These are phyloP conservation scores for Diaphora mendica DNA, from an alignment of 2,888 invertebrate species.

Conservation along the genomic window DNA sequence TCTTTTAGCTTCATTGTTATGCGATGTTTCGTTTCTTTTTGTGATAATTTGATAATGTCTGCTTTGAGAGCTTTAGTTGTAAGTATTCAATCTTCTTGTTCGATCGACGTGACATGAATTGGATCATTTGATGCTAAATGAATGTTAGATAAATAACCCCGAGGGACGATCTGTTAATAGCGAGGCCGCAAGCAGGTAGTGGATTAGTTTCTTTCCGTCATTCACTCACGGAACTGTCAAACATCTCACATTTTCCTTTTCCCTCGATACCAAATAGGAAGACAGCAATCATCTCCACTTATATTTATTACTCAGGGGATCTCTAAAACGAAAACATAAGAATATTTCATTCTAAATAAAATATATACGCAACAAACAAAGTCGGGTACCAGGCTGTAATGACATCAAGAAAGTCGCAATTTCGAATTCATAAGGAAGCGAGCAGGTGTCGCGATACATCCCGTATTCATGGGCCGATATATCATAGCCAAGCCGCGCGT, in stretches of 20 bases:
- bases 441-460: slow-evolving; percentile 82
- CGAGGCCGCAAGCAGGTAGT: slow-evolving; percentile 9
- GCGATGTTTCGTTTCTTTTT: slow-evolving; percentile 64
- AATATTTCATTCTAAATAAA: slow-evolving; percentile 43
- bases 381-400: slow-evolving; percentile 64
- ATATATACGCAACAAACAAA: slow-evolving; percentile 43
- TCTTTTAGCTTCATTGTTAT: slow-evolving; percentile 80
- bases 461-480: slow-evolving; percentile 85
- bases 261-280: slow-evolving; percentile 18
- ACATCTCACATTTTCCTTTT: slow-evolving; percentile 18
- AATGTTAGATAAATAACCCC: slow-evolving; percentile 34
- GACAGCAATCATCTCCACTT: slow-evolving; percentile 25
- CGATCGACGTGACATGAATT: slow-evolving; percentile 54
- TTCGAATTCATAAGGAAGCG: slow-evolving; percentile 80
- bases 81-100: slow-evolving; percentile 54
- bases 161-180: slow-evolving; percentile 13
- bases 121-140: slow-evolving; percentile 47
- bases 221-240: slow-evolving; percentile 28
- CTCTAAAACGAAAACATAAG: slow-evolving; percentile 36
- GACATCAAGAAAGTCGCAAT: slow-evolving; percentile 74
- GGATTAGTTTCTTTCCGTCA: slow-evolving; percentile 15
- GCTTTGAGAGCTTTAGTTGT: slow-evolving; percentile 51
- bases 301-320: slow-evolving; percentile 26
- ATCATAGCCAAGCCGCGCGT: slow-evolving; percentile 71
- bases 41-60: slow-evolving; percentile 66